Base-by-base conservation (phyloP, 2,113 vertebrate species). In the Pao palembangensis region DNA sequence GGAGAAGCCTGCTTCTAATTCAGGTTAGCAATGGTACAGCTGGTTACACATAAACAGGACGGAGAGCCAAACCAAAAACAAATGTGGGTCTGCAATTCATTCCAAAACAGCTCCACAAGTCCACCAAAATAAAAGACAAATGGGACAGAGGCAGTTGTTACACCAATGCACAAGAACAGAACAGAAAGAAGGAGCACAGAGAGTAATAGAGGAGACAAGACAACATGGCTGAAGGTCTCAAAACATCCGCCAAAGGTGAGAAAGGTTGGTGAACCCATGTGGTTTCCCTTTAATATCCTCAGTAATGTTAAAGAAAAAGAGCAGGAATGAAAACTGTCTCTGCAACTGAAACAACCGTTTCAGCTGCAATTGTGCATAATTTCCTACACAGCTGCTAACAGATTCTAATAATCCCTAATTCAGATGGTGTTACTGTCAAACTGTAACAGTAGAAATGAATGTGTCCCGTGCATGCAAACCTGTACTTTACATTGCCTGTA, bases 241-340 rank as follows among this genome's bases (percentile, higher is more conserved):
- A 71, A 64, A 66, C 50, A 46, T 70, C 64, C 66, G 50, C 61
- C 82, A 67, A 66, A 49, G 50, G 58, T 69, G 59, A 52, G 4
- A 34, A 66, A 71, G 64, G 70, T 47, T 51, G 41, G 31, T 58
- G 52, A 78, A 80, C 63, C 80, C 83, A 74, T 65, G 80, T 64
- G 68, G 41, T 65, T 88, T 86, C 82, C 79, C 80, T 85, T 87
- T 82, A 76, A 82, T 81, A 86, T 87, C 80, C 76, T 62, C 75
- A 52, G 25, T 14, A 76, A 75, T 72, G 55, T 58, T 63, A 2
- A 42, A 69, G 58, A 59, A 57, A 18, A 15, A 28, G 19, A n/a
- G 17, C 42, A 8, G 58, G 65, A 50, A 60, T 64, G 74, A 64
- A 58, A 69, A 73, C 72, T 48, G 62, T 64, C 64, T 60, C 46